These are phyloP conservation scores for Camptogramma bilineatum DNA, from an alignment of 2,888 invertebrate genomes.

Conservation along the genomic window DNA sequence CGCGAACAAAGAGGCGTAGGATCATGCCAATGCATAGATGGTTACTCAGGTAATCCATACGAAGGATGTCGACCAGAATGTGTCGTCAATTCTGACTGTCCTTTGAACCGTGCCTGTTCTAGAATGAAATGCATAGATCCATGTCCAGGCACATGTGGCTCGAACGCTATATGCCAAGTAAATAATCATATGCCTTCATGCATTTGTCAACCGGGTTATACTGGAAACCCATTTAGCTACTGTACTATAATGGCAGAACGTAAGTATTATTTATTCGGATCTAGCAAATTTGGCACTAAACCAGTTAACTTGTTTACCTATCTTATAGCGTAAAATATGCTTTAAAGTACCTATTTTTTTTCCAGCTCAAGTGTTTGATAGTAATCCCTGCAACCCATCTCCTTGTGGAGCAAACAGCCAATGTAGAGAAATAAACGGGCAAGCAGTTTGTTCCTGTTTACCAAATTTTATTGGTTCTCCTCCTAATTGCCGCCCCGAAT, in stretches of 20 bases:
- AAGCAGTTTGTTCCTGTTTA: slow-evolving; percentile 90
- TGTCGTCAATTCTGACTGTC: slow-evolving; percentile 89
- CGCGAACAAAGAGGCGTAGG: slow-evolving; percentile 87
- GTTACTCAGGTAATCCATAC: slow-evolving; percentile 91
- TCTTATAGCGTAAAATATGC: neutral
- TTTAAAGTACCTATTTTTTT: slow-evolving; percentile 34
- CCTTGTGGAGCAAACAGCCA: slow-evolving; percentile 92
- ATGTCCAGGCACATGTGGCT: slow-evolving; percentile 92
- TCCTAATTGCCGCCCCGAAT: slow-evolving; percentile 90
- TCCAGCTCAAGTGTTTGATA: slow-evolving; percentile 66
- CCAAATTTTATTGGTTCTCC: slow-evolving; percentile 88
- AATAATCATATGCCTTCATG: slow-evolving; percentile 91
- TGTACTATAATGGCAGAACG: slow-evolving; percentile 82
- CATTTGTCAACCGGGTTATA: slow-evolving; percentile 87
- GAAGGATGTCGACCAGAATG: slow-evolving; percentile 92
- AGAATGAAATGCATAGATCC: slow-evolving; percentile 91
- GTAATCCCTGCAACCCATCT: slow-evolving; percentile 77
- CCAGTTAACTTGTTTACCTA: neutral
- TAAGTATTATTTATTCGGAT: slow-evolving; percentile 54
- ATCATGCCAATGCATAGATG: slow-evolving; percentile 88
- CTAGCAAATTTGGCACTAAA: neutral
- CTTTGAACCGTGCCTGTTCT: slow-evolving; percentile 89
- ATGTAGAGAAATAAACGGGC: slow-evolving; percentile 89
- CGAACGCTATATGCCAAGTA: slow-evolving; percentile 89
- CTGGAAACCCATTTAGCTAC: slow-evolving; percentile 88